phyloP scores from a whole-genome alignment of 1,140 invertebrate genomes.

The Drosophila fuyamai region DNA sequence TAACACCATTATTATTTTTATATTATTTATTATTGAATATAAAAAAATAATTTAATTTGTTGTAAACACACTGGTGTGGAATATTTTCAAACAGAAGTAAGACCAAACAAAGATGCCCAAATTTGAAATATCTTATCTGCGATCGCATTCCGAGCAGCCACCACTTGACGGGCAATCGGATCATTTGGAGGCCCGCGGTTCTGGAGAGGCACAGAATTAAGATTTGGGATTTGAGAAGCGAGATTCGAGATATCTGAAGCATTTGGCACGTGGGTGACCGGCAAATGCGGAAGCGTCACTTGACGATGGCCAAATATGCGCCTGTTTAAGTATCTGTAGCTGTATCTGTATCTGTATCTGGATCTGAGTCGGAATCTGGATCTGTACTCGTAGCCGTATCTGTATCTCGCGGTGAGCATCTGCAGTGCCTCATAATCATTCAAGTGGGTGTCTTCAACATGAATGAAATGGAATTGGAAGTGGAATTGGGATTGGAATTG shows the following conservation, averaged over 20 bases:
- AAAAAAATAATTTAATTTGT: too few species aligned
- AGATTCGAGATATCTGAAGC: slow-evolving; percentile 35
- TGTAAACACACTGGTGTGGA: too few species aligned
- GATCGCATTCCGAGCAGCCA: slow-evolving; percentile 1
- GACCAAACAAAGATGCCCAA: background rate
- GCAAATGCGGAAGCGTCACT: slow-evolving; percentile 71
- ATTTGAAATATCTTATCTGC: slow-evolving; percentile 7
- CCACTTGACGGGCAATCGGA: slow-evolving; percentile 2
- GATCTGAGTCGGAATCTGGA: background rate
- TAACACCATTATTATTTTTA: too few species aligned
- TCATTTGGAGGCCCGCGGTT: background rate
- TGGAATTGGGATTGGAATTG: slow-evolving; percentile 23
- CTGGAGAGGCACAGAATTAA: background rate
- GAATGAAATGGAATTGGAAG: slow-evolving; percentile 44
- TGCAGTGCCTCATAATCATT: slow-evolving; percentile 52
- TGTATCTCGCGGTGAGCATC: slow-evolving; percentile 27
- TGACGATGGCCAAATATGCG: slow-evolving; percentile 55
- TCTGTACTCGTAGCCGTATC: background rate
- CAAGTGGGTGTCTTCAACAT: slow-evolving; percentile 57
- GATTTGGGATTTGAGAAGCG: background rate
- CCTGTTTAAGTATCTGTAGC: slow-evolving; percentile 17
- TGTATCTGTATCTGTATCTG: slow-evolving; percentile 8
- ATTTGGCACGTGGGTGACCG: slow-evolving; percentile 63
- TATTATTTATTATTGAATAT: too few species aligned
- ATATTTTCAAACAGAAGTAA: background rate